A percentile compares a stretch with the other conserved stretches of the same genome.
These are phyloP conservation scores for Ochotona curzoniae DNA, from an alignment of 2,113 vertebrate species.

Conservation along the genomic window DNA sequence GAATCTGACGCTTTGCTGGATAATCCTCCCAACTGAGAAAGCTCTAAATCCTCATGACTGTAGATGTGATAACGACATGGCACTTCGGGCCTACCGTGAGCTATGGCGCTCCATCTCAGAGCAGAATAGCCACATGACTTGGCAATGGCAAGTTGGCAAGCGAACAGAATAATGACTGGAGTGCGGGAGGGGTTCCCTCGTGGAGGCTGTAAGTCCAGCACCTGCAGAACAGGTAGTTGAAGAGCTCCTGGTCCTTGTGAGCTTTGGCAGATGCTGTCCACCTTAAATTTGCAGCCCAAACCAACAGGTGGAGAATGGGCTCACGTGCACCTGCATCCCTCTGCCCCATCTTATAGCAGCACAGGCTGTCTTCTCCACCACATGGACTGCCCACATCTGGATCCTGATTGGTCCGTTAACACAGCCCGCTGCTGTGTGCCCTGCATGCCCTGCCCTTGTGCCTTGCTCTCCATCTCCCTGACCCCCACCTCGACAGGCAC, in stretches of 20 bases:
- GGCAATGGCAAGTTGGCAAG: not conserved
- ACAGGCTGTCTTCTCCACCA: fast-evolving
- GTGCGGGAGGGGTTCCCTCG: not conserved
- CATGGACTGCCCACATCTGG: no score
- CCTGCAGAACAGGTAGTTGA: not conserved
- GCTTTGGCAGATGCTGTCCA: no score
- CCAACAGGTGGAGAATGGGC: not conserved
- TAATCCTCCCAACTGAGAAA: not conserved
- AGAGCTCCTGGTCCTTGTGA: not conserved
- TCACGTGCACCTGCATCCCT: not conserved
- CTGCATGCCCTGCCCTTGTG: no score
- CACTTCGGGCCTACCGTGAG: not conserved
- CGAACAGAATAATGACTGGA: not conserved
- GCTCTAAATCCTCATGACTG: not conserved
- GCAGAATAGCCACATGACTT: constrained; percentile 21
- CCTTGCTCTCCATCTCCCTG: not conserved
- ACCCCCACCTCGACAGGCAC: no score
- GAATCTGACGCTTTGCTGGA: constrained; percentile 15
- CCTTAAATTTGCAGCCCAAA: not conserved
- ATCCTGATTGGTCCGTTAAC: not conserved
- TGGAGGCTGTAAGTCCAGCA: not conserved
- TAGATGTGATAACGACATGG: not conserved
- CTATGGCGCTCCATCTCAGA: not conserved
- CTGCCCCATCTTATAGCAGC: not conserved
- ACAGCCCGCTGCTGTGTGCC: not conserved